These are phyloP conservation scores for Calonectris borealis DNA, from an alignment of 2,113 vertebrate species.

Conservation along the genomic window DNA sequence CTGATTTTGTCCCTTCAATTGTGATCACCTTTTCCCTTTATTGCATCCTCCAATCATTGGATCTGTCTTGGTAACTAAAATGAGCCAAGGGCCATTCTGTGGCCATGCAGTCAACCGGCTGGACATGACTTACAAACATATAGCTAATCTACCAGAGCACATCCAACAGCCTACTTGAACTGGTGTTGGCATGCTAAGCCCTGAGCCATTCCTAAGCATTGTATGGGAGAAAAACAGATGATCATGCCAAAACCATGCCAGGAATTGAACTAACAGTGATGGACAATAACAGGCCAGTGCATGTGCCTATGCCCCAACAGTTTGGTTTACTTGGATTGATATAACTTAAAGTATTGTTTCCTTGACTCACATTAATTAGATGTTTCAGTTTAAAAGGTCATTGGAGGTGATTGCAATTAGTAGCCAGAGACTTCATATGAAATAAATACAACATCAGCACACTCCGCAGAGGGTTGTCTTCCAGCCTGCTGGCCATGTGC, in stretches of 20 bases:
- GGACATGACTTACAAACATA: background rate
- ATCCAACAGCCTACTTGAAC: background rate
- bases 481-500: background rate
- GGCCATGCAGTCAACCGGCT: background rate
- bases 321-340: background rate
- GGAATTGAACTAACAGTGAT: background rate
- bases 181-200: background rate
- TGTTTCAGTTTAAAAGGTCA: background rate
- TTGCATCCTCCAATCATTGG: background rate
- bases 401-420: background rate
- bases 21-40: background rate
- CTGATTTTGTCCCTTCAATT: background rate
- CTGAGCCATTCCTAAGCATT: background rate
- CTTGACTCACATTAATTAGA: background rate
- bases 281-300: background rate
- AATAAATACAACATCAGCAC: background rate
- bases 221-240: background rate
- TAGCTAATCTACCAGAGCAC: background rate
- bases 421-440: background rate
- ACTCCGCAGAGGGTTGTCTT: background rate
- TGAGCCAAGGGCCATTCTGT: background rate
- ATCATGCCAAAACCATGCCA: background rate
- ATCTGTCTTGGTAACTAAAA: background rate
- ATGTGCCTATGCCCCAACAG: background rate
- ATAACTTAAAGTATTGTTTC: background rate